These are phyloP conservation scores for Sericinus montela DNA, from an alignment of 2,888 invertebrate species.

Conservation along the genomic window DNA sequence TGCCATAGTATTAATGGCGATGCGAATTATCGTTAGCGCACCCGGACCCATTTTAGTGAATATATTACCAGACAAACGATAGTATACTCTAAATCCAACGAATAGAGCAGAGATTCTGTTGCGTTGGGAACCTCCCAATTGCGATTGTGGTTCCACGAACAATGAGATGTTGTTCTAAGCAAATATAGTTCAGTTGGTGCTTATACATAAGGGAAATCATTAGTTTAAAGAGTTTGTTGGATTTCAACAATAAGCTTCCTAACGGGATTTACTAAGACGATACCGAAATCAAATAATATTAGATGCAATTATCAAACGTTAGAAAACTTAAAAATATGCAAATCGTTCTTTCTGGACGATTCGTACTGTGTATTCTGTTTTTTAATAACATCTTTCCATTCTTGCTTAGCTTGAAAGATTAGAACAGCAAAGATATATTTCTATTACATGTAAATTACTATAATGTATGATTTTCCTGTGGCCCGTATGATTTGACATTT, in stretches of 20 bases:
- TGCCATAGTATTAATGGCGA: conserved; percentile 32
- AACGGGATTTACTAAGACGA: conserved; percentile 7
- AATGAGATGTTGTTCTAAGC: conserved; percentile 16
- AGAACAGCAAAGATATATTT: too few species aligned
- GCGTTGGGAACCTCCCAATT: not conserved
- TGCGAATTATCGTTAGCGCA: conserved; percentile 38
- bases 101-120: conserved; percentile 6
- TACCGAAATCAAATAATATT: not conserved
- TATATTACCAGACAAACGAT: not conserved
- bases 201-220: conserved; percentile 17
- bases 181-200: conserved; percentile 19
- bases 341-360: too few species aligned
- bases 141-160: conserved; percentile 15
- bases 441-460: too few species aligned
- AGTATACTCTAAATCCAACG: not conserved
- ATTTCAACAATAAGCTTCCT: conserved; percentile 17
- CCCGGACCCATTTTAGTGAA: conserved; percentile 19
- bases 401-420: too few species aligned
- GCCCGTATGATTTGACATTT: too few species aligned
- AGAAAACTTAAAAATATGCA: too few species aligned
- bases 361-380: too few species aligned
- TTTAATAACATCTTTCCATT: too few species aligned
- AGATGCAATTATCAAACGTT: too few species aligned
- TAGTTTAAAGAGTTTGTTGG: conserved; percentile 18
- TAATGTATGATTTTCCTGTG: too few species aligned